Evolutionary conservation across 2,888 invertebrate species (phyloP), one percentile per base, ranked within the genome.

Genomic region (Dexiosoma caninum): DNA sequence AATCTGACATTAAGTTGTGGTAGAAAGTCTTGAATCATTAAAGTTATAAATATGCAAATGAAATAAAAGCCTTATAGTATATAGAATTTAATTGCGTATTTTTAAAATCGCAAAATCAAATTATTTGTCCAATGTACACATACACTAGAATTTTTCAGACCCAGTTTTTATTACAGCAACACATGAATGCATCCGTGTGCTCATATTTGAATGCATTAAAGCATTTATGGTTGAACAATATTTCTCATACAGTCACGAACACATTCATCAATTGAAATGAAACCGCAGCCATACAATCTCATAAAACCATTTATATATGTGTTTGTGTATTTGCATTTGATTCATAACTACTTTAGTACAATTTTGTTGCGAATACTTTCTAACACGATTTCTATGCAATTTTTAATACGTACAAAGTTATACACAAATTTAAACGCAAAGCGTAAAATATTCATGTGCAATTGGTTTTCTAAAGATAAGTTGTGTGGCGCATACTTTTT

Each of bases 211-310:
- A 44, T 59, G 51, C 67, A 55, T 55, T 62, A 21, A 69, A 76
- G 44, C 21, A 46, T 55, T 69, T 76, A 55, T 69, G 46, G 69
- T 67, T 59, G 16, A 75, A 67, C 35, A 7, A 64, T 40, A 37
- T 6, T 49, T 35, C 16, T 14, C 27, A 23, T 30, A 2, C 21
- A 37, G 21, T 46, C 10, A 64, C 12, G 12, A 21, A 19, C 30
- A 12, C 49, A 59, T 30, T 10, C 53, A 42, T 32, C 10, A 32
- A 23, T 62, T 51, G 14, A 57, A 46, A 12, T 7, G 10, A 62
- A 19, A 49, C 30, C 37, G 16, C 44, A 42, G 27, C 2, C 32
- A 44, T 21, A 53, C n/a, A 10, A 12, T 19, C 19, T 40, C 14
- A 55, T 21, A 51, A 42, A 19, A n/a, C 21, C 1, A 40, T 10